Percentiles rank a stretch among this genome's conserved stretches.
These are phyloP conservation scores for Rhopalosiphum padi DNA, from an alignment of 1,140 invertebrate species.

Conservation along the genomic window DNA sequence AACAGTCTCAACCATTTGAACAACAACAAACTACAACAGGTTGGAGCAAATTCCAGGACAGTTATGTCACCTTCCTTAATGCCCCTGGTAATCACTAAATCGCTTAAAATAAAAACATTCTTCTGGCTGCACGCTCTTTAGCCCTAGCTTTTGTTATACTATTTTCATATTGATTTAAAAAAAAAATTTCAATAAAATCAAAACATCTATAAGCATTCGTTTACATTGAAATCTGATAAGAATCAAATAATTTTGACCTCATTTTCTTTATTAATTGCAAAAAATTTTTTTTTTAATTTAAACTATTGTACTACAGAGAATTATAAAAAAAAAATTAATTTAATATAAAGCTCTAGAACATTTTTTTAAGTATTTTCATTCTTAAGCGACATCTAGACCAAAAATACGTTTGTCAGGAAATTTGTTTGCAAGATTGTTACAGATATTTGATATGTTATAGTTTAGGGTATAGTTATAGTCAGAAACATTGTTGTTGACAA, in stretches of 20 bases:
- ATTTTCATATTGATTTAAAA: background rate
- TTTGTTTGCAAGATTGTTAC: background rate
- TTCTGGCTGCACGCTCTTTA: slow-evolving; percentile 30
- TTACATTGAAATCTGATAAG: background rate
- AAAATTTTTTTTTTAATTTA: no score
- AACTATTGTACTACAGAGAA: no score
- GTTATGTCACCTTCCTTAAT: slow-evolving; percentile 74
- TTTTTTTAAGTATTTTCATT: background rate
- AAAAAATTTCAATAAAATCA: background rate
- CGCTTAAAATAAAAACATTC: slow-evolving; percentile 24
- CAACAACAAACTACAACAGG: slow-evolving; percentile 59
- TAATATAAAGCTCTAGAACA: background rate
- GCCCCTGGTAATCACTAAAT: slow-evolving; percentile 63
- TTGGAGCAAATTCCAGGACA: slow-evolving; percentile 70
- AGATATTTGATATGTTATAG: background rate
- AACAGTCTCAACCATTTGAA: slow-evolving; percentile 37
- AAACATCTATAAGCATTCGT: background rate
- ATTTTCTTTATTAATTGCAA: background rate
- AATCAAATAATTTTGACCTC: background rate
- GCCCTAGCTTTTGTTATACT: slow-evolving; percentile 55
- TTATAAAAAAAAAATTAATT: no score
- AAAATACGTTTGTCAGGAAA: background rate
- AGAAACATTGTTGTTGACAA: background rate
- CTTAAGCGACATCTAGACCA: background rate
- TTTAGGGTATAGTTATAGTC: background rate